Percentiles rank a stretch among this genome's conserved stretches.
Evolutionary conservation across 2,113 vertebrate species (phyloP).

Genomic region (Terrapene triunguis): DNA sequence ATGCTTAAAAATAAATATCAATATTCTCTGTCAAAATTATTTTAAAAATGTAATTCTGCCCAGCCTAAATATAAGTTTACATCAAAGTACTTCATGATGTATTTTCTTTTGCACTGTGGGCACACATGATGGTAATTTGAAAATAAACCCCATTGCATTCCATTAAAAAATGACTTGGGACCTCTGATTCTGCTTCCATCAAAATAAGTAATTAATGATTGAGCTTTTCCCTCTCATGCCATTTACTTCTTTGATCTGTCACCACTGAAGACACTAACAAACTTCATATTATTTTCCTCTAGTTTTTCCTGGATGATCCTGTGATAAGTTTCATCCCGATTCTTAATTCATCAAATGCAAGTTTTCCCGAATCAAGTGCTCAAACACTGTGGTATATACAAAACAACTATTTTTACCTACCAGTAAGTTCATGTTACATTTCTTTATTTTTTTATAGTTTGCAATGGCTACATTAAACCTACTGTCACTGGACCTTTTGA

Average conservation of each 20-base stretch:
- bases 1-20: neutral
- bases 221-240: neutral
- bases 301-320: slow-evolving; percentile 93
- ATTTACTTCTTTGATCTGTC: neutral
- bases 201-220: neutral
- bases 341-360: slow-evolving; percentile 90
- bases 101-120: neutral
- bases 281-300: slow-evolving; percentile 52
- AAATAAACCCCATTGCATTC: neutral
- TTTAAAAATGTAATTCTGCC: neutral
- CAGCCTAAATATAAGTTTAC: neutral
- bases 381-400: slow-evolving; percentile 82
- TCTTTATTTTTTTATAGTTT: slow-evolving; percentile 2
- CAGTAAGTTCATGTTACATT: slow-evolving; percentile 84
- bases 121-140: neutral
- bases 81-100: neutral
- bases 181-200: neutral
- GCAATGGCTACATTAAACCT: neutral
- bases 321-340: slow-evolving; percentile 69
- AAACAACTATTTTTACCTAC: slow-evolving; percentile 93
- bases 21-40: too few relatives aligned
- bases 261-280: slow-evolving; percentile 28
- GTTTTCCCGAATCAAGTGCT: slow-evolving; percentile 77
- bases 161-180: neutral
- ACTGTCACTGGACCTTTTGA: slow-evolving; percentile 27